phyloP scores from a whole-genome alignment of 1,140 invertebrate genomes.

The Holotrichia oblita region DNA sequence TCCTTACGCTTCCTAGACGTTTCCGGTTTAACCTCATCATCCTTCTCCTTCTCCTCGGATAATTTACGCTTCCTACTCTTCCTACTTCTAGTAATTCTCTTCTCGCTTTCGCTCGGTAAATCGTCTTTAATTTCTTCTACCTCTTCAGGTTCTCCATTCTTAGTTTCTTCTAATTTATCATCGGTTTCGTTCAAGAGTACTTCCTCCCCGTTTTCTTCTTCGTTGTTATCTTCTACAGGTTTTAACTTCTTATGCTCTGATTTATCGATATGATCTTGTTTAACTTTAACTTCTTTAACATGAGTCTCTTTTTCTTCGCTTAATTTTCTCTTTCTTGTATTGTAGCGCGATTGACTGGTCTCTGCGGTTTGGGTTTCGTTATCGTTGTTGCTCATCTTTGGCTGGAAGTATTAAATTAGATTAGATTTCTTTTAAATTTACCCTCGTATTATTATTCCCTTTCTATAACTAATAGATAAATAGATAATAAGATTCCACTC shows the following conservation, averaged over 20 bases:
- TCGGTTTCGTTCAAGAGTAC: not conserved
- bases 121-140: not conserved
- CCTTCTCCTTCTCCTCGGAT: not conserved
- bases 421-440: too few species aligned
- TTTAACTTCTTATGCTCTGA: conserved; percentile 3
- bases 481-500: not conserved
- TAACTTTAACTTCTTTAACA: not conserved
- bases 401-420: not conserved
- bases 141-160: not conserved
- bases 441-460: too few species aligned
- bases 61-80: not conserved
- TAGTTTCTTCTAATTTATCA: not conserved
- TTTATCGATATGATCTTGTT: not conserved
- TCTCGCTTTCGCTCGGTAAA: not conserved
- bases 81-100: not conserved
- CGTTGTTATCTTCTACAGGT: not conserved
- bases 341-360: conserved; percentile 11
- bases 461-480: too few species aligned
- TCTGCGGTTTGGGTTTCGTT: not conserved
- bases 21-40: not conserved
- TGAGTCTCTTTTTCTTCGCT: not conserved
- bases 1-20: not conserved
- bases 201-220: not conserved
- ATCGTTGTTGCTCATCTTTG: not conserved
- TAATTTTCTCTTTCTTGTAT: conserved; percentile 5